phyloP scores from a whole-genome alignment of 1,140 invertebrate genomes.

The Meloidogyne chitwoodi region DNA sequence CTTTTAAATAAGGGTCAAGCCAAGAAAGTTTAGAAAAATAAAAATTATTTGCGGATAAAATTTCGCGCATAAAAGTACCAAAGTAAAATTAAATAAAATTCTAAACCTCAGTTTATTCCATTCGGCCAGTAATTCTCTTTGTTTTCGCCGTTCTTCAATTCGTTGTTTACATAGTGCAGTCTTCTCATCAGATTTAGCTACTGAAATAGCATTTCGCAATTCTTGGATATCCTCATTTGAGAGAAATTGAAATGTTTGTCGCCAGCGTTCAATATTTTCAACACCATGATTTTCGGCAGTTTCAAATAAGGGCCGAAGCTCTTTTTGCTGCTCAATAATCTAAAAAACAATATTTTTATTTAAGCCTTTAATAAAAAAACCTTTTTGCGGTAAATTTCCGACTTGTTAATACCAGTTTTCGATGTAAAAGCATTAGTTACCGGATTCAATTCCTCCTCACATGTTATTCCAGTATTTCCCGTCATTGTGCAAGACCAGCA shows the following conservation, averaged over 20 bases:
- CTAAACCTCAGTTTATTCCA: slow-evolving; percentile 14
- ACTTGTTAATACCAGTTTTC: background rate
- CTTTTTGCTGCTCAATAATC: slow-evolving; percentile 30
- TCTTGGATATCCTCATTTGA: slow-evolving; percentile 16
- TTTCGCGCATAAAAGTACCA: too few relatives aligned
- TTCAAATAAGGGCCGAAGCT: slow-evolving; percentile 27
- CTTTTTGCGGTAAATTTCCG: background rate
- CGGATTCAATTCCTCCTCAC: slow-evolving; percentile 80
- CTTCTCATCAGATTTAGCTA: slow-evolving; percentile 4
- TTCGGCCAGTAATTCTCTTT: slow-evolving; percentile 15
- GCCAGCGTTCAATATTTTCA: slow-evolving; percentile 27
- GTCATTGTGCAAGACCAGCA: slow-evolving; percentile 92
- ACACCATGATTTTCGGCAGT: slow-evolving; percentile 18
- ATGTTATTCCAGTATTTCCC: slow-evolving; percentile 83
- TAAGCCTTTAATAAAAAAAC: background rate
- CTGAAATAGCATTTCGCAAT: slow-evolving; percentile 17
- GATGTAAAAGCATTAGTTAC: slow-evolving; percentile 81
- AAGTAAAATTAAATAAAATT: background rate
- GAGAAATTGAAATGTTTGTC: slow-evolving; percentile 16
- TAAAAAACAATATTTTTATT: background rate
- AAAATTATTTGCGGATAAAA: too few relatives aligned
- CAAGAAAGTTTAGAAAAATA: slow-evolving; percentile 56
- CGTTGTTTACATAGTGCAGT: slow-evolving; percentile 9
- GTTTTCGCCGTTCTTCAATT: slow-evolving; percentile 16
- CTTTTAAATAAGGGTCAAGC: slow-evolving; percentile 58